A percentile compares a stretch with the other conserved stretches of the same genome.
These are phyloP conservation scores for Arrhopalites spinosus DNA, from an alignment of 2,888 invertebrate species.

Conservation along the genomic window DNA sequence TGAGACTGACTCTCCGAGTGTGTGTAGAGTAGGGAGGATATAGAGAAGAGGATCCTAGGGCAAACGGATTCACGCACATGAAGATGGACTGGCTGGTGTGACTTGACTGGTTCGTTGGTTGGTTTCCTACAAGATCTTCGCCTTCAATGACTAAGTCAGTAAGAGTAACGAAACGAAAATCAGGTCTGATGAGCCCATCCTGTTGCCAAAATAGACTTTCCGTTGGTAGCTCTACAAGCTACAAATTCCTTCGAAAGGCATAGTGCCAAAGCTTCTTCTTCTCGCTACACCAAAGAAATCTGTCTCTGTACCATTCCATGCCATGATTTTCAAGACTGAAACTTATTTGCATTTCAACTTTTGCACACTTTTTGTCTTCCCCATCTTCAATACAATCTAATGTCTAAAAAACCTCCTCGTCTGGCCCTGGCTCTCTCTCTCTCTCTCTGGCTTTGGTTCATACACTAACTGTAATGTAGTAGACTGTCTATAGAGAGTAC, in stretches of 20 bases:
- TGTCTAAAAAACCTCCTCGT: too few relatives aligned
- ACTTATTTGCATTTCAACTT: constrained; percentile 38
- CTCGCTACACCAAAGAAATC: background rate
- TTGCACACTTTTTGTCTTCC: constrained; percentile 31
- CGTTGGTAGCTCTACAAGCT: constrained; percentile 47
- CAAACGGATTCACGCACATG: background rate
- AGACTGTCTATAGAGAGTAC: background rate
- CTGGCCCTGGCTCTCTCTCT: constrained; percentile 5
- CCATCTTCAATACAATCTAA: background rate
- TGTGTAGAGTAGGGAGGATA: too few relatives aligned
- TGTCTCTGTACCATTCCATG: background rate
- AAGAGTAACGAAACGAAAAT: constrained; percentile 35
- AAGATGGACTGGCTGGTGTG: constrained; percentile 1
- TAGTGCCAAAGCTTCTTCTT: constrained; percentile 46
- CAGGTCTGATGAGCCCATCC: constrained; percentile 51
- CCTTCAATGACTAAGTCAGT: constrained; percentile 24
- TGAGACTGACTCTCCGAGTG: too few relatives aligned
- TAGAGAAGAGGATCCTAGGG: background rate
- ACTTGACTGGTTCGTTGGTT: constrained; percentile 19
- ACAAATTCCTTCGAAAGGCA: constrained; percentile 53
- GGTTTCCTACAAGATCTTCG: constrained; percentile 20
- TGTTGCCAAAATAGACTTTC: constrained; percentile 56
- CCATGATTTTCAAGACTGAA: constrained; percentile 9
- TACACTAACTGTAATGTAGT: background rate
- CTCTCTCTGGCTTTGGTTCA: background rate